Evolutionary conservation across 2,113 vertebrate species (phyloP).

Genomic region (Mus pahari): DNA sequence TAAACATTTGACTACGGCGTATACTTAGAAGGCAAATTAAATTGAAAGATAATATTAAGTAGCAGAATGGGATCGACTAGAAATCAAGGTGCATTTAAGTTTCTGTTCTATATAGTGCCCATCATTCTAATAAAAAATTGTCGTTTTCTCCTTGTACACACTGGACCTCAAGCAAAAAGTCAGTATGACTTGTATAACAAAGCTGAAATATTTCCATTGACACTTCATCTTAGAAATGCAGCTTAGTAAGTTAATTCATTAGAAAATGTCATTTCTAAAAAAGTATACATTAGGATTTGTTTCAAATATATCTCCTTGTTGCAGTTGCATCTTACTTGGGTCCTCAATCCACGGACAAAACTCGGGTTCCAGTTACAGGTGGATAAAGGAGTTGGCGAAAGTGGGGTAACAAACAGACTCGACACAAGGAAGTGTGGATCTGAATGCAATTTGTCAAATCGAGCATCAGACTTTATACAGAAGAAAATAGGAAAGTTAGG

Average conservation of each 20-base stretch:
- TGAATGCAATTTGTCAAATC: too few relatives aligned
- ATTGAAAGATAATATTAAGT: background rate
- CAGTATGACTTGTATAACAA: background rate
- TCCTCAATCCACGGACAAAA: too few relatives aligned
- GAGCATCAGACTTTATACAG: too few relatives aligned
- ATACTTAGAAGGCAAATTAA: background rate
- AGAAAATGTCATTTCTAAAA: slow-evolving; percentile 41
- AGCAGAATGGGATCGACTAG: background rate
- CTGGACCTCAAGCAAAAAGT: background rate
- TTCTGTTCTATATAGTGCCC: background rate
- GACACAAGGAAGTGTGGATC: too few relatives aligned
- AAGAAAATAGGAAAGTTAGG: too few relatives aligned
- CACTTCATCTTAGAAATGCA: background rate
- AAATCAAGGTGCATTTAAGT: background rate
- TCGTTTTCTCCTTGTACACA: slow-evolving; percentile 26
- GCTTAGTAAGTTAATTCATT: slow-evolving; percentile 46
- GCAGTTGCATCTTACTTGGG: too few relatives aligned
- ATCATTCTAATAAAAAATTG: background rate
- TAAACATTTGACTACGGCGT: background rate
- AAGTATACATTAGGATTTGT: background rate
- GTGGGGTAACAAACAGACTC: too few relatives aligned
- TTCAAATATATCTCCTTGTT: slow-evolving; percentile 28
- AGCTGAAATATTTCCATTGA: background rate
- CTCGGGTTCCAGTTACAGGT: too few relatives aligned
- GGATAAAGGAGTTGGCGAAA: too few relatives aligned